Evolutionary conservation across 2,888 invertebrate species (phyloP), one percentile per base, ranked within the genome.

Genomic region (Boloria euphrosyne): DNA sequence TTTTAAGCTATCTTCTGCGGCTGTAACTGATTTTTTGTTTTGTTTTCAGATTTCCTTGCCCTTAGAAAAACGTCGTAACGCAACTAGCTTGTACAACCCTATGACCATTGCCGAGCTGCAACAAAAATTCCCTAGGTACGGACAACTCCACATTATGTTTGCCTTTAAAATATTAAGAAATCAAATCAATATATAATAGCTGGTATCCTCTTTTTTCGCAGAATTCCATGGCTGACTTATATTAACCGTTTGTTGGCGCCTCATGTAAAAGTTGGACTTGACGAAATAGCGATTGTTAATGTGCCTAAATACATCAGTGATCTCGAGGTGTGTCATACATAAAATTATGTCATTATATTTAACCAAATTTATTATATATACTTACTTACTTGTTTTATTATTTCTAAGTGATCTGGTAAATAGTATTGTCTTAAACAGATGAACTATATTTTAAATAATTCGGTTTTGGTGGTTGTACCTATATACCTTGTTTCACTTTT

Each of bases 41-140:
- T 71, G 16, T 31, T 79, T 82, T n/a, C 82, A 97, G 97, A 96
- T 96, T 77, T 97, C 97, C 7, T 90, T 96, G 81, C 97, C 98
- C 5, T 94, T 96, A 76, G 98, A 98, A 82, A 96, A 98, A 86
- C 94, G 98, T 53, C 94, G 98, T 72, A 98, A 98, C 83, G 97
- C 97, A 7, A 96, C 97, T 5, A 95, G 95, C 73, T 93, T 98
- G n/a, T 98, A 98, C 91, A 98, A 98, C 78, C 96, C 97, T 7
- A 97, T 97, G 95, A 96, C 96, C 0, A 90, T 98, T n/a, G 85
- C 88, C 1, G 94, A 98, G 75, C 85, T 99, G 50, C 95, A 96
- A 79, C 78, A 91, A 52, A 95, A 94, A 75, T 97, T 96, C 89
- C 95, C 96, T 0, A 95, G 83, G 92, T 90, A 79, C 68, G 54